These are phyloP conservation scores for Ecdyonurus torrentis DNA, from an alignment of 2,888 invertebrate species.

Conservation along the genomic window DNA sequence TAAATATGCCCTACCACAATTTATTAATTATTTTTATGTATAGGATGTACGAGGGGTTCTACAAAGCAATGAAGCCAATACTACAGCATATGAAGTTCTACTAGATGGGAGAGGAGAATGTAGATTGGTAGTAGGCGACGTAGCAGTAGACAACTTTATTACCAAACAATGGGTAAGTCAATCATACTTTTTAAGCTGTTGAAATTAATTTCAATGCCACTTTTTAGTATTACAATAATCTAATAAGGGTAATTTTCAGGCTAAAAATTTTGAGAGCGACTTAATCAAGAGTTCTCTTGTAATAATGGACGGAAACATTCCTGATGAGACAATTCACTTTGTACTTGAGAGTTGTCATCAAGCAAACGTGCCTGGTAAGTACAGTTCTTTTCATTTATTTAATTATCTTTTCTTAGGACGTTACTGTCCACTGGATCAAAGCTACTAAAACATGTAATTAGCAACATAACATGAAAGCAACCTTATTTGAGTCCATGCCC, in stretches of 20 bases:
- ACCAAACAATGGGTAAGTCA: conserved; percentile 41
- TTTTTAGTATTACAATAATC: not conserved
- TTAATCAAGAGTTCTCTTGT: conserved; percentile 52
- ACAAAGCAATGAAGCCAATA: conserved; percentile 27
- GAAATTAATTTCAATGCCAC: no score
- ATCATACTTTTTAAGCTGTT: not conserved
- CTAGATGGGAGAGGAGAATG: conserved; percentile 63
- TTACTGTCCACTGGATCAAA: no score
- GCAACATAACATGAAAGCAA: no score
- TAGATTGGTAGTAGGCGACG: conserved; percentile 64
- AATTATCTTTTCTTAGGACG: no score
- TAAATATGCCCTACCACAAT: no score
- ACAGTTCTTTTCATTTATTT: no score
- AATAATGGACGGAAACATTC: conserved; percentile 71
- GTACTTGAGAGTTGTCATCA: conserved; percentile 41
- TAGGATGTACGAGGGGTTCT: conserved; percentile 22
- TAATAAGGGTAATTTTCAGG: conserved; percentile 26
- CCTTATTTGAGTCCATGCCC: no score
- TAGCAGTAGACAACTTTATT: conserved; percentile 58
- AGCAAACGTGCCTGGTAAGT: conserved; percentile 49
- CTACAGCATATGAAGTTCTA: conserved; percentile 60
- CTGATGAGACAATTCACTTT: conserved; percentile 44
- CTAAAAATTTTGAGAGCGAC: conserved; percentile 37
- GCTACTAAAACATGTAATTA: no score
- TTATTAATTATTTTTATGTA: no score